phyloP scores from a whole-genome alignment of 2,113 vertebrate genomes.

The Oryzias melastigma region DNA sequence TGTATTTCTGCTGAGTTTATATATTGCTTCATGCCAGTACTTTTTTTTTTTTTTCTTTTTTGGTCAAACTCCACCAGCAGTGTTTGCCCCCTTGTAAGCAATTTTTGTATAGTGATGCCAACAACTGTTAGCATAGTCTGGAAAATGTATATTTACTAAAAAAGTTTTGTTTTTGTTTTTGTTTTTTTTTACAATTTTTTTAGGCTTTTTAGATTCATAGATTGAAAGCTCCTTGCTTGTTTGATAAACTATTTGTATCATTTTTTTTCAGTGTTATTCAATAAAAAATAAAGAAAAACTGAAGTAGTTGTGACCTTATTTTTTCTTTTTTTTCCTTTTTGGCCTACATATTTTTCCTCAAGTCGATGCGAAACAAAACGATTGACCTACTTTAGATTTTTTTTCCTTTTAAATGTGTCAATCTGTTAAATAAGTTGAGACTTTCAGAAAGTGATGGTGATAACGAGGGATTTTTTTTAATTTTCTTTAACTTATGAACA shows the following conservation, averaged over 20 bases:
- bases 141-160: slow-evolving; percentile 79
- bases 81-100: slow-evolving; percentile 19
- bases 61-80: slow-evolving; percentile 30
- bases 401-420: too few species aligned
- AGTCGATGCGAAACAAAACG: too few species aligned
- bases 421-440: too few species aligned
- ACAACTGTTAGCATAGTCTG: slow-evolving; percentile 58
- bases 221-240: slow-evolving; percentile 66
- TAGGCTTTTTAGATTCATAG: slow-evolving; percentile 66
- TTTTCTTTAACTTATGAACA: too few species aligned
- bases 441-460: too few species aligned
- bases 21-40: slow-evolving; percentile 4
- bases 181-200: slow-evolving; percentile 60
- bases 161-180: slow-evolving; percentile 75
- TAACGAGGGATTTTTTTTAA: too few species aligned
- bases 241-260: slow-evolving; percentile 62
- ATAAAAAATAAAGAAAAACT: slow-evolving; percentile 53
- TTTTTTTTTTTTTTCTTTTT: slow-evolving; percentile 13
- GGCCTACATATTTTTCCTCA: too few species aligned
- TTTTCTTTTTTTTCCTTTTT: neutral
- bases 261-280: slow-evolving; percentile 71
- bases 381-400: too few species aligned
- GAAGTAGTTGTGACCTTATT: neutral
- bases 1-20: slow-evolving; percentile 16
- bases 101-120: slow-evolving; percentile 36